Conservation (phyloP, 2,113 vertebrate species). For the Platichthys stellatus region DNA sequence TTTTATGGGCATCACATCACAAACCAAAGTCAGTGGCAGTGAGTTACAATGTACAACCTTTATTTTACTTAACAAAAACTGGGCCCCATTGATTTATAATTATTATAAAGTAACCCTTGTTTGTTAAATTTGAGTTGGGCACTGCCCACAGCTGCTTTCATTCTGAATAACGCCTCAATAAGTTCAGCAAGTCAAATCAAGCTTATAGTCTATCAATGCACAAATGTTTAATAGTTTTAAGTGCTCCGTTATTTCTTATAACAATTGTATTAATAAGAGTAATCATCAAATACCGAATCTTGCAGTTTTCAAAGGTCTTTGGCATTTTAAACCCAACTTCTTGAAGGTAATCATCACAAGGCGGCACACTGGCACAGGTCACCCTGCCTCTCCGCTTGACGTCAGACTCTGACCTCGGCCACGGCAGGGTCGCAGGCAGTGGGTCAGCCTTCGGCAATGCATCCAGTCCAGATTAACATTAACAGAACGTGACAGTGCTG, state of each 20-base stretch:
- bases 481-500: constrained; percentile 75
- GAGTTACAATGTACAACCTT: neutral
- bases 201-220: neutral
- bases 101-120: neutral
- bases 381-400: constrained; percentile 22
- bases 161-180: too few relatives aligned
- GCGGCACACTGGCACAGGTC: constrained; percentile 29
- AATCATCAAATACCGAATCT: neutral
- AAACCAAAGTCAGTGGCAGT: neutral
- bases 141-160: too few relatives aligned
- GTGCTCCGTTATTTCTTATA: neutral
- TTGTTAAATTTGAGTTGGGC: neutral
- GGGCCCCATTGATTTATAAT: neutral
- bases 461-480: constrained; percentile 72
- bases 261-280: neutral
- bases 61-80: neutral
- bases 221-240: neutral
- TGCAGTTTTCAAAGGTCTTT: constrained; percentile 8
- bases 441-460: constrained; percentile 59
- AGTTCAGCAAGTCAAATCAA: neutral
- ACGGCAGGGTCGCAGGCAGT: constrained; percentile 60
- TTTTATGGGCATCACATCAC: too few relatives aligned
- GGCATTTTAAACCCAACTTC: constrained; percentile 31
- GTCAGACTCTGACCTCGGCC: constrained; percentile 56
- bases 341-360: constrained; percentile 20